Conservation (phyloP, 2,888 invertebrate species). For the Tupiocoris notatus region DNA sequence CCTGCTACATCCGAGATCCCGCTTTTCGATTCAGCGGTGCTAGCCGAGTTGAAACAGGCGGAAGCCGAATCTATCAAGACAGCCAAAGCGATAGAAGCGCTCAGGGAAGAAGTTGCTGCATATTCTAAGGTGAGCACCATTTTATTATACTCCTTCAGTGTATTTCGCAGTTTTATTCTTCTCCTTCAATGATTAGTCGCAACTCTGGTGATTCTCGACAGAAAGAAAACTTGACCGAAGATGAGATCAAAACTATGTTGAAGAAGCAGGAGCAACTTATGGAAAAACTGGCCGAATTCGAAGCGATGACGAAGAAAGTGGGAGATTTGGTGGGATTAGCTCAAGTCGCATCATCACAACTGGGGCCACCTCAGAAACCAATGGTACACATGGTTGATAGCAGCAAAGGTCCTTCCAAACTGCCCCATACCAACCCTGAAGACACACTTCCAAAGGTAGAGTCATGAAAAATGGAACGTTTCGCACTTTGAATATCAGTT, state of each 20-base stretch:
- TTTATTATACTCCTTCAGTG: background rate
- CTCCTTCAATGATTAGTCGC: background rate
- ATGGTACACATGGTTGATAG: conserved; percentile 15
- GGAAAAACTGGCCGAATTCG: conserved; percentile 63
- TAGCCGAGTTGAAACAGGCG: conserved; percentile 57
- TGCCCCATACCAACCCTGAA: background rate
- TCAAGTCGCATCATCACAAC: conserved; percentile 51
- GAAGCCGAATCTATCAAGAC: conserved; percentile 57
- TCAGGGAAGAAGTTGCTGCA: conserved; percentile 54
- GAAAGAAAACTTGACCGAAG: conserved; percentile 61
- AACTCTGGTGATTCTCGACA: conserved; percentile 50
- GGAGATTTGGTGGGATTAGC: conserved; percentile 59
- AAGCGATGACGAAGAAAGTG: conserved; percentile 61
- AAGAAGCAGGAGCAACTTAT: conserved; percentile 61
- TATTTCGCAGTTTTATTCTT: background rate
- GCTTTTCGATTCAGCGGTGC: conserved; percentile 52
- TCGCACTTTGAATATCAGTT: background rate
- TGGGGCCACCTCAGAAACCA: conserved; percentile 34
- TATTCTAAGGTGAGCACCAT: conserved; percentile 53
- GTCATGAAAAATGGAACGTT: background rate
- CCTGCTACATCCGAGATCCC: conserved; percentile 49
- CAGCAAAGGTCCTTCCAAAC: background rate
- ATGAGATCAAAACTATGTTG: conserved; percentile 60
- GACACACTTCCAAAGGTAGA: conserved; percentile 31
- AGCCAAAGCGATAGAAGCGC: conserved; percentile 55